Base-by-base conservation (phyloP, 2,797 vertebrate genomes). In the Helicolenus hilgendorfi region DNA sequence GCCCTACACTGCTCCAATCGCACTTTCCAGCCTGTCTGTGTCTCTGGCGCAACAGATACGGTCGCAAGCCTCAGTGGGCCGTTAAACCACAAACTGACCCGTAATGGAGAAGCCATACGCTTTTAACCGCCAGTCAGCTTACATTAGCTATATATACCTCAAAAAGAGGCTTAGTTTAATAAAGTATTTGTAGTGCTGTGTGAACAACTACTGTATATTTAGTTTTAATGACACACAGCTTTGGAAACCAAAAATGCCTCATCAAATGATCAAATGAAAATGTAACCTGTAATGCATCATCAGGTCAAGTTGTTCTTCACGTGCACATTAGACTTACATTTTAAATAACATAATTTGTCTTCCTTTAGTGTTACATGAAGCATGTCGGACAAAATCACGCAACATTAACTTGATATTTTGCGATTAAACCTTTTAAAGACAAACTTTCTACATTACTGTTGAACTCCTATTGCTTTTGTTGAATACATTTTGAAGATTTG, bases 31-130 rank as follows among this genome's bases (percentile, higher is more conserved):
- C 11, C 76, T 36, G 78, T 63, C 65, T 92, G 85, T 72, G 79
- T 88, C 74, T 96, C 84, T 94, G 93, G 85, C 6, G 72, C 81
- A 90, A 88, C 71, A 89, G 90, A 95, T 95, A 94, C 5, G 64
- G 74, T 91, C 91, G 78, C 87, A 62, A 85, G 89, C 29, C 76
- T 90, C 67, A 71, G 55, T 49, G 87, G 72, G 72, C 92, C 18
- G 84, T 95, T 92, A 86, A 92, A 94, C 93, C 90, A 88, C 93
- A 93, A 86, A 90, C 85, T 93, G 79, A 94, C 81, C 89, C 24
- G 7, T 81, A 77, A 85, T 82, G 75, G 70, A 82, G 79, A 80
- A 67, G 49, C 45, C 11, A 26, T 41, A 15, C 55, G 4, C 35
- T 89, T 89, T 91, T 63, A 68, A 64, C 41, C 18, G 1, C 74